Evolutionary conservation across 2,113 vertebrate species (phyloP).

Genomic region (Physeter macrocephalus): DNA sequence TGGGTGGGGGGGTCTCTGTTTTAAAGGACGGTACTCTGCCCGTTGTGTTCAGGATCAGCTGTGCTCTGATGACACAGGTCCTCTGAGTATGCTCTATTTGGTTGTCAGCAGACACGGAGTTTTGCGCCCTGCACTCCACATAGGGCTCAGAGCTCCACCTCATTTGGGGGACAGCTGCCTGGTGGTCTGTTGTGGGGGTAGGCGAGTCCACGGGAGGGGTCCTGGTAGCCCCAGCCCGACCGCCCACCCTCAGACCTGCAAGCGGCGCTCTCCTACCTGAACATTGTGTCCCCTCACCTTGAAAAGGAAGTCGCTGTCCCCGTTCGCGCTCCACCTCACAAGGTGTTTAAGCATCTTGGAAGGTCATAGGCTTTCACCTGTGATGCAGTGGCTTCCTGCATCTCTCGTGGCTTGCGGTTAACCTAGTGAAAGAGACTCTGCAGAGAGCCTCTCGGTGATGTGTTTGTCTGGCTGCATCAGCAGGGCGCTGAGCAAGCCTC

Average conservation of each 20-base stretch:
- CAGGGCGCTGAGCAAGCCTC: too few relatives aligned
- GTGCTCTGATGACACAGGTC: background rate
- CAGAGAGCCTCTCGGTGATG: background rate
- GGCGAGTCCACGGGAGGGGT: background rate
- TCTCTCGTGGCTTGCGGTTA: background rate
- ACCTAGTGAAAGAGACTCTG: background rate
- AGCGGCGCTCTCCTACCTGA: background rate
- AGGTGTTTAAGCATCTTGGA: background rate
- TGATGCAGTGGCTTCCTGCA: background rate
- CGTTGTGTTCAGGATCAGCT: background rate
- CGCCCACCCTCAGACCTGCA: background rate
- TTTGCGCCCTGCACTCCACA: background rate
- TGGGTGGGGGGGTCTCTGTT: background rate
- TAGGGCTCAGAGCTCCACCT: background rate
- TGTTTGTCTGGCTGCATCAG: background rate
- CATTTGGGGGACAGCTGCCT: background rate
- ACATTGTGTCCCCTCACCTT: background rate
- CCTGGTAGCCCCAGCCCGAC: background rate
- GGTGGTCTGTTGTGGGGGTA: background rate
- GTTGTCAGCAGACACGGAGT: background rate
- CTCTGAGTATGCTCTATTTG: background rate
- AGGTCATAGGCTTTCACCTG: background rate
- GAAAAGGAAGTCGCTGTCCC: background rate
- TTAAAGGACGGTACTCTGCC: background rate
- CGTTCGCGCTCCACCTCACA: background rate